Percentiles rank a stretch among this genome's conserved stretches.
Conservation (phyloP, 2,888 invertebrate genomes). For the Yponomeuta evonymella region DNA sequence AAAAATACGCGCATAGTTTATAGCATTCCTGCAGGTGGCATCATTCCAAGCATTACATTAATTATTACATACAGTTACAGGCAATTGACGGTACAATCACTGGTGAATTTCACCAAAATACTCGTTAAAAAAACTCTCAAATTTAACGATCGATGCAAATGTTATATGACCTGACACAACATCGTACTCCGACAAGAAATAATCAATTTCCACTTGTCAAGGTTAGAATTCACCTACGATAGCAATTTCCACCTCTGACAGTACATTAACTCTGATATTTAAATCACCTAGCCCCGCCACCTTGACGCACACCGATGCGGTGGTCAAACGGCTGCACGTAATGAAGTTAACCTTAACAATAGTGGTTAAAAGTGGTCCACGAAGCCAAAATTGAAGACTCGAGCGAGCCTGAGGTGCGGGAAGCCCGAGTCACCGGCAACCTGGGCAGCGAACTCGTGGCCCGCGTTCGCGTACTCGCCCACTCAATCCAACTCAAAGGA, state of each 20-base stretch:
- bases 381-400: conserved; percentile 38
- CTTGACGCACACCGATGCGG: conserved; percentile 29
- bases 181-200: neutral
- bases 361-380: conserved; percentile 56
- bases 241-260: neutral
- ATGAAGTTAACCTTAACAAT: conserved; percentile 55
- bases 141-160: neutral
- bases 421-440: conserved; percentile 44
- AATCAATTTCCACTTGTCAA: neutral
- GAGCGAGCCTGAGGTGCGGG: conserved; percentile 18
- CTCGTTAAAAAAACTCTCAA: neutral
- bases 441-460: conserved; percentile 57
- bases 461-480: conserved; percentile 59
- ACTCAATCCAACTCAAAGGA: conserved; percentile 65
- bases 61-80: conserved; percentile 12
- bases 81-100: conserved; percentile 12
- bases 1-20: conserved; percentile 6
- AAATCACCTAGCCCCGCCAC: conserved; percentile 30
- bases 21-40: conserved; percentile 13
- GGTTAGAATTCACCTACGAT: neutral
- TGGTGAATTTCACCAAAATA: neutral
- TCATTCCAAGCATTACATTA: conserved; percentile 16
- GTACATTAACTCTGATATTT: neutral
- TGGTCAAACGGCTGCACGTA: conserved; percentile 35
- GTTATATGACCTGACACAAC: neutral